phyloP scores from a whole-genome alignment of 2,888 invertebrate species.

The Zhuqinia jingwanae region DNA sequence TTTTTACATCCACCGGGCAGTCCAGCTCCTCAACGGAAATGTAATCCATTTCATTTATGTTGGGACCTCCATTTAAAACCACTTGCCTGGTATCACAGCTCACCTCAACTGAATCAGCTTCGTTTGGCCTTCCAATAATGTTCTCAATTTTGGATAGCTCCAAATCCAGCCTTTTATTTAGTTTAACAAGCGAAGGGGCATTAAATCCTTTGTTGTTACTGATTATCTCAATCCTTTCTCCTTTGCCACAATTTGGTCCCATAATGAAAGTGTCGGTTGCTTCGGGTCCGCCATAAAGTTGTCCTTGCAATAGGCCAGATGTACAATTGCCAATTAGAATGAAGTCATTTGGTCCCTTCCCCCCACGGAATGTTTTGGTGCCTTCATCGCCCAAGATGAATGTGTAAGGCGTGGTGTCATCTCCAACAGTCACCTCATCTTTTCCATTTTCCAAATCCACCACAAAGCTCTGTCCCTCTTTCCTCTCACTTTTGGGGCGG shows the following conservation, averaged over 20 bases:
- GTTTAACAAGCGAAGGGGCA: too few species aligned
- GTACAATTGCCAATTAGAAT: neutral
- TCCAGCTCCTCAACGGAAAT: too few species aligned
- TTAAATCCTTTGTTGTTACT: neutral
- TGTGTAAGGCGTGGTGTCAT: neutral
- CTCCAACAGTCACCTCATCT: neutral
- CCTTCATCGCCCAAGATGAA: constrained; percentile 16
- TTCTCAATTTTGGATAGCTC: neutral
- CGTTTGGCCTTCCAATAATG: neutral
- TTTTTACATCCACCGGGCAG: neutral
- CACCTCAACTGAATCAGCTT: neutral
- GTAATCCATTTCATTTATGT: neutral
- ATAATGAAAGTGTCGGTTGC: neutral
- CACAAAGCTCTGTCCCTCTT: neutral
- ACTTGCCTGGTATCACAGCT: neutral
- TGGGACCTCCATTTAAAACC: neutral
- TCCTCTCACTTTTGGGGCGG: neutral
- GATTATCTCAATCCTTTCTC: neutral
- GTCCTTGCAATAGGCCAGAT: neutral
- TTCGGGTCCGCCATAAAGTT: neutral
- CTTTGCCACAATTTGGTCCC: neutral
- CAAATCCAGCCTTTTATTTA: neutral
- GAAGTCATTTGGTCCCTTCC: neutral
- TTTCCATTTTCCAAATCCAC: constrained; percentile 46
- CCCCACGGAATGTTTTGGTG: neutral